phyloP scores from a whole-genome alignment of 30 jellyfish, hydroid and myxozoan species.

The Euphysa ruthae region DNA sequence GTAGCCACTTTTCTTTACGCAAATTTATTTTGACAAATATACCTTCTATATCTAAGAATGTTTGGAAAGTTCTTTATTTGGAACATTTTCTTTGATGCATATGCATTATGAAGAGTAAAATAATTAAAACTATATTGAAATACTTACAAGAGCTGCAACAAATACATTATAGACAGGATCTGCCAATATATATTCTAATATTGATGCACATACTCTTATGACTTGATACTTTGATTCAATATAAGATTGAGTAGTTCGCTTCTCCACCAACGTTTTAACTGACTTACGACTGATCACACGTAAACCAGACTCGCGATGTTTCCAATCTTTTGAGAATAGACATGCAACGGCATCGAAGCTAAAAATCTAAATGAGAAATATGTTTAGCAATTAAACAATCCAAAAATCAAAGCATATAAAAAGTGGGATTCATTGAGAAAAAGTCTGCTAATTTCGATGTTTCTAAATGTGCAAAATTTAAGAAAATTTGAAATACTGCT shows the following conservation, averaged over 20 bases:
- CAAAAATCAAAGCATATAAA: too few species aligned
- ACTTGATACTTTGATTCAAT: slow-evolving; percentile 59
- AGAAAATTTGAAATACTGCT: too few species aligned
- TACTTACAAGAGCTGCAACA: slow-evolving; percentile 87
- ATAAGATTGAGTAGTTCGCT: slow-evolving; percentile 57
- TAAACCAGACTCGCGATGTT: slow-evolving; percentile 83
- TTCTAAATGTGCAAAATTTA: too few species aligned
- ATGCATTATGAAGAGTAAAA: too few species aligned
- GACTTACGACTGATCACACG: slow-evolving; percentile 88
- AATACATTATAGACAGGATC: slow-evolving; percentile 95
- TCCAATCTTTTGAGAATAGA: slow-evolving; percentile 88
- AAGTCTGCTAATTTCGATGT: too few species aligned
- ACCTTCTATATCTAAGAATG: too few species aligned
- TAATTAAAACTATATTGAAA: background rate
- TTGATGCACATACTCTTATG: slow-evolving; percentile 57
- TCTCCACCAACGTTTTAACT: slow-evolving; percentile 59
- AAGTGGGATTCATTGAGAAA: too few species aligned
- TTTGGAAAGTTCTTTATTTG: too few species aligned
- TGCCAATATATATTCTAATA: slow-evolving; percentile 52
- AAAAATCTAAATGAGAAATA: slow-evolving; percentile 33
- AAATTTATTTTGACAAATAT: too few species aligned
- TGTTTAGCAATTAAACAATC: too few species aligned
- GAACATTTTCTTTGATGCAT: too few species aligned
- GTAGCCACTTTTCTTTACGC: too few species aligned
- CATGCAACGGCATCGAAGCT: slow-evolving; percentile 92